Evolutionary conservation across 1,140 invertebrate genomes (phyloP), one percentile per base, ranked within the genome.

Genomic region (Nilaparvata lugens): DNA sequence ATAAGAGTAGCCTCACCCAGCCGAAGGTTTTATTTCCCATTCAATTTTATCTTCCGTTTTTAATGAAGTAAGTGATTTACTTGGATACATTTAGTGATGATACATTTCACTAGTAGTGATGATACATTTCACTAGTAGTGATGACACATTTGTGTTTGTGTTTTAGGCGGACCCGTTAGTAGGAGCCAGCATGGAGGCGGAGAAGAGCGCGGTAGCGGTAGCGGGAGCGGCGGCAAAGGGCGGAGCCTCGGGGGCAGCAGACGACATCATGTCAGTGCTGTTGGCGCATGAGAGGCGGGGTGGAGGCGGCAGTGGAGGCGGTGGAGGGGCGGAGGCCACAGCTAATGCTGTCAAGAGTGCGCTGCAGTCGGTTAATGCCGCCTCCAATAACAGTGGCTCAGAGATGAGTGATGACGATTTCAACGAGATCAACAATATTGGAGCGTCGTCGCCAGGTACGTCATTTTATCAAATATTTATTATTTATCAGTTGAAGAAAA

Each of bases 231-330:
- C 42, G 60, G 28, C 51, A 58, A 21, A 58, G 62, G 42, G 53
- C 58, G 38, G 62, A 58, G 28, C 75, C 38, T n/a, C n/a, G n/a
- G n/a, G n/a, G 81, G 80, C 67, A 78, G 78, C 62, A 82, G 90
- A 94, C 68, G 89, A 93, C 69, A 94, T 95, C 56, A 95, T 95
- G 91, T 91, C 89, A 16, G 88, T 94, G 2, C 75, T 96, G 19
- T 74, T 95, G 54, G 88, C 90, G 43, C 91, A 94, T 72, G 93
- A 95, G 70, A 93, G 91, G 70, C 88, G 89, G 71, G 83, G 78
- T 16, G 75, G 75, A 23, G 74, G 64, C 35, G 64, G 62, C 6
- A 57, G 54, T n/a, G 57, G 62, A 35, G 62, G 64, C 9, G 63
- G 38, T 23, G n/a, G n/a, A n/a, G n/a, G 31, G 2, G 7, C 31